Conservation (phyloP, 2,888 invertebrate genomes). For the Eledona agricola region DNA sequence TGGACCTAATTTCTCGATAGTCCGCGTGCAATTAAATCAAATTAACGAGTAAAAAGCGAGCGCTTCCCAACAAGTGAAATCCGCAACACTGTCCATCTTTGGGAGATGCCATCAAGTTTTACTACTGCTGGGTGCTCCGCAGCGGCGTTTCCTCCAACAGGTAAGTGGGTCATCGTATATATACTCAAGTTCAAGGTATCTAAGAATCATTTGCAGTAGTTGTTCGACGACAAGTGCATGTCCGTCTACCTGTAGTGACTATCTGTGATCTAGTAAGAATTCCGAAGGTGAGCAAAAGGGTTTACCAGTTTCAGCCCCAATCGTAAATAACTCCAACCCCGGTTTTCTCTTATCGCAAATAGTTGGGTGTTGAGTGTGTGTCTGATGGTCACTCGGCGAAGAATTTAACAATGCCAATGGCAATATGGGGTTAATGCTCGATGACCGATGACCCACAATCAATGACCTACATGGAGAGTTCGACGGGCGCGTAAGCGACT, state of each 20-base stretch:
- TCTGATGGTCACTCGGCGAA: too few relatives aligned
- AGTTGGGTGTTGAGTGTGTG: too few relatives aligned
- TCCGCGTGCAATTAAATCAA: conserved; percentile 20
- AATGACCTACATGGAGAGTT: conserved; percentile 29
- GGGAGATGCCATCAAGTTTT: conserved; percentile 30
- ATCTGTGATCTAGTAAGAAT: conserved; percentile 41
- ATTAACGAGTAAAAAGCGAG: conserved; percentile 15
- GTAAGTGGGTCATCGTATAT: conserved; percentile 84
- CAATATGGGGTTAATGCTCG: conserved; percentile 32
- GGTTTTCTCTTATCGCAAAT: conserved; percentile 3
- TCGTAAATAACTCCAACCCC: too few relatives aligned
- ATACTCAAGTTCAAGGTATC: conserved; percentile 84
- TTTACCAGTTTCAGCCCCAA: conserved; percentile 9
- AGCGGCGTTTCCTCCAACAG: conserved; percentile 41
- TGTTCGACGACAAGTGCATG: conserved; percentile 50
- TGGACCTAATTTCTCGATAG: conserved; percentile 18
- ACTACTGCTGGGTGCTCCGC: conserved; percentile 29
- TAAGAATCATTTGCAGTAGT: conserved; percentile 63
- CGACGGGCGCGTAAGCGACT: conserved; percentile 18
- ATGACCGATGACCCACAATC: conserved; percentile 37
- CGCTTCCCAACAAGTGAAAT: conserved; percentile 24
- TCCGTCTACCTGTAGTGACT: conserved; percentile 41
- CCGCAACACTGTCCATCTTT: background rate
- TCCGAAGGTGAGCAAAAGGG: conserved; percentile 41
- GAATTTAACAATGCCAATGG: too few relatives aligned